These are phyloP conservation scores for Chlorospingus semifuscus DNA, from an alignment of 2,797 vertebrate genomes.

Conservation along the genomic window DNA sequence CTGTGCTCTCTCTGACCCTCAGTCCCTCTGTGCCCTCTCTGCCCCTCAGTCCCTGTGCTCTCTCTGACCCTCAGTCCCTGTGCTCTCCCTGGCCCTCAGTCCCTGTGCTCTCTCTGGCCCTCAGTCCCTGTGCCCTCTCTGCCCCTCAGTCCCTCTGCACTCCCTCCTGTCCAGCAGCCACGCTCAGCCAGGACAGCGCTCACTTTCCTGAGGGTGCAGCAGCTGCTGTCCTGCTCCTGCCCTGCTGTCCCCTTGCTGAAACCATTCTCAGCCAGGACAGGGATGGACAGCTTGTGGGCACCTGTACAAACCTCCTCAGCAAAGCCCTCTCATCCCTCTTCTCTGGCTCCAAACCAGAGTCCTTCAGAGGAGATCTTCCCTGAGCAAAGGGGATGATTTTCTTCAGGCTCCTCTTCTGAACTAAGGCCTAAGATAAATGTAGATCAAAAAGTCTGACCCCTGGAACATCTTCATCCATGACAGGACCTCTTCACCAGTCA, in stretches of 20 bases:
- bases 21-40: no score
- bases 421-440: not conserved
- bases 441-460: not conserved
- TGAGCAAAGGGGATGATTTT: not conserved
- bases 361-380: not conserved
- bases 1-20: no score
- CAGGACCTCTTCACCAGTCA: not conserved
- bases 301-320: not conserved
- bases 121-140: no score
- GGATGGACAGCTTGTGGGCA: not conserved
- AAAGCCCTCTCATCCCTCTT: not conserved
- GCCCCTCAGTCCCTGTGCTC: no score
- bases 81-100: no score
- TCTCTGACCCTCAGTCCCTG: no score
- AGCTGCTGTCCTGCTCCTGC: not conserved
- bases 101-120: no score
- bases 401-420: not conserved
- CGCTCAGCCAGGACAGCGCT: not conserved
- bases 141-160: not conserved
- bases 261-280: not conserved
- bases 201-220: not conserved
- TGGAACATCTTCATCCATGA: not conserved
- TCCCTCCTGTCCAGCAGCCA: not conserved
- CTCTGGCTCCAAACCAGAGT: not conserved
- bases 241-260: not conserved